These are phyloP conservation scores for Campopleginae sp. DNA, from an alignment of 2,888 invertebrate species.

Conservation along the genomic window DNA sequence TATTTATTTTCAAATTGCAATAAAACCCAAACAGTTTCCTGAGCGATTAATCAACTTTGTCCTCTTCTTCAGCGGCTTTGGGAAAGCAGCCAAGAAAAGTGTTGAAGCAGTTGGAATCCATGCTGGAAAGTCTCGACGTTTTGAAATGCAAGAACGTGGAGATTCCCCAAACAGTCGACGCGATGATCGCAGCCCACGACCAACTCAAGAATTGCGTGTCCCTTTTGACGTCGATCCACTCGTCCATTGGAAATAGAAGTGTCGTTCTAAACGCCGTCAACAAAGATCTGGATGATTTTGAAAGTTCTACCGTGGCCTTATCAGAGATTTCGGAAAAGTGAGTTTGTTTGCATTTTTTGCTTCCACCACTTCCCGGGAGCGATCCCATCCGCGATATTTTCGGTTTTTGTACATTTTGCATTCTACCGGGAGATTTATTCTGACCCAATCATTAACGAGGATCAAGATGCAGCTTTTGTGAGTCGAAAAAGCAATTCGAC, in stretches of 20 bases:
- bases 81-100: slow-evolving; percentile 59
- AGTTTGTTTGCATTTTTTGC: slow-evolving; percentile 5
- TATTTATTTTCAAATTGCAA: neutral
- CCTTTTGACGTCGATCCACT: slow-evolving; percentile 65
- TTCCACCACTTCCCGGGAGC: neutral
- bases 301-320: slow-evolving; percentile 58
- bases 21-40: neutral
- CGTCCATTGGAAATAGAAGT: slow-evolving; percentile 66
- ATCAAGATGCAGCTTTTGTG: too few relatives aligned
- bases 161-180: slow-evolving; percentile 71
- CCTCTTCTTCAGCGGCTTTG: slow-evolving; percentile 65
- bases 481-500: too few relatives aligned
- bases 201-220: slow-evolving; percentile 64
- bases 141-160: slow-evolving; percentile 72
- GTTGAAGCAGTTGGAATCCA: slow-evolving; percentile 64
- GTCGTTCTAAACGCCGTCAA: slow-evolving; percentile 64
- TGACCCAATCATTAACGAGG: too few relatives aligned
- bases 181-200: slow-evolving; percentile 58
- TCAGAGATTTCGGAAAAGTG: slow-evolving; percentile 68
- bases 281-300: slow-evolving; percentile 68
- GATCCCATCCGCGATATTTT: neutral
- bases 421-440: too few relatives aligned
- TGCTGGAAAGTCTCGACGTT: slow-evolving; percentile 70
- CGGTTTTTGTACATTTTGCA: neutral
- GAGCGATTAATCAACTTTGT: neutral